Evolutionary conservation across 2,113 vertebrate genomes (phyloP).

Genomic region (Rostratula benghalensis): DNA sequence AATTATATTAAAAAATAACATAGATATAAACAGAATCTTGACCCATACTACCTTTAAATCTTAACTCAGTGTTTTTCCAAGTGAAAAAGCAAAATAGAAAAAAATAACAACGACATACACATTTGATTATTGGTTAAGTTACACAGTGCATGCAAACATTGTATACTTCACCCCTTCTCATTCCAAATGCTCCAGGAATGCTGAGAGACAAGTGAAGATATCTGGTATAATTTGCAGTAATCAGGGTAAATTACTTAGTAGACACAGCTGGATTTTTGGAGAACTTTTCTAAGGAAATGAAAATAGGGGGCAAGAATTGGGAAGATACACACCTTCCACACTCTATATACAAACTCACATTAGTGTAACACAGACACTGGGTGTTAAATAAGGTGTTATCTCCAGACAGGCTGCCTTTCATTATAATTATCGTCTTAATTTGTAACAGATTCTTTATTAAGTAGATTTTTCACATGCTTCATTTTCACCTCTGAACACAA

Average conservation of each 20-base stretch:
- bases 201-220: neutral
- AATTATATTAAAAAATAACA: neutral
- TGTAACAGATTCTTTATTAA: neutral
- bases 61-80: neutral
- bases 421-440: neutral
- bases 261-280: neutral
- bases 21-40: neutral
- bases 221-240: neutral
- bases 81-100: neutral
- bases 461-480: neutral
- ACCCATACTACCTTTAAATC: neutral
- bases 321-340: neutral
- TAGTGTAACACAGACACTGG: neutral
- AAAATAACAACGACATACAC: no score
- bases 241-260: neutral
- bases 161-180: neutral
- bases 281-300: neutral
- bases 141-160: neutral
- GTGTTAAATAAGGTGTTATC: neutral
- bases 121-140: no score
- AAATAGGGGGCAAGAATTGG: neutral
- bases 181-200: neutral
- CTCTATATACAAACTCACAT: neutral
- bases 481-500: neutral
- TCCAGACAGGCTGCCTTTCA: neutral